Conservation (phyloP, 1,140 invertebrate species). For the Cataglyphis hispanica region DNA sequence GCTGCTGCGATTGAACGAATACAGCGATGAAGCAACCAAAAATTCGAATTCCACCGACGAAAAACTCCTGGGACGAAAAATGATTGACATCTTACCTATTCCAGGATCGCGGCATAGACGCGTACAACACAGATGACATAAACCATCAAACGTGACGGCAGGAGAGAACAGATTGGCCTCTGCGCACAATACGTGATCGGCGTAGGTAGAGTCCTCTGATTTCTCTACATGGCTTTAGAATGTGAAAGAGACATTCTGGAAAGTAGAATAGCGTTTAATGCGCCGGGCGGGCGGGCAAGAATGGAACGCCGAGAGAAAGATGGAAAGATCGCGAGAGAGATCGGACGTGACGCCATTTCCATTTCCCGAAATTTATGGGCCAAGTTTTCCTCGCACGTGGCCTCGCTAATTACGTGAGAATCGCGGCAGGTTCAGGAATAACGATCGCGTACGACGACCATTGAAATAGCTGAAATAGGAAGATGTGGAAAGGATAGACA, state of each 20-base stretch:
- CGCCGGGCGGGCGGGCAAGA: too few species aligned
- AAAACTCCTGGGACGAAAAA: slow-evolving; percentile 69
- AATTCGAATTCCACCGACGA: slow-evolving; percentile 68
- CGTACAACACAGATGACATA: slow-evolving; percentile 78
- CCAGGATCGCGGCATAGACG: slow-evolving; percentile 48
- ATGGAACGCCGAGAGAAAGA: slow-evolving; percentile 34
- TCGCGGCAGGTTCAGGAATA: neutral
- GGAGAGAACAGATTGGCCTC: slow-evolving; percentile 77
- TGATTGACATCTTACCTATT: slow-evolving; percentile 76
- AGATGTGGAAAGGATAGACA: slow-evolving; percentile 2
- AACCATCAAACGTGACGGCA: slow-evolving; percentile 80
- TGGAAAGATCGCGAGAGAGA: slow-evolving; percentile 48
- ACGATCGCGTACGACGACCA: neutral
- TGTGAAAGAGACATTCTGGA: slow-evolving; percentile 34
- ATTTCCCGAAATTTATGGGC: slow-evolving; percentile 74
- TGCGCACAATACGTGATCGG: slow-evolving; percentile 79
- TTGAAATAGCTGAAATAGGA: slow-evolving; percentile 3
- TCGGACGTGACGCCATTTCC: slow-evolving; percentile 76
- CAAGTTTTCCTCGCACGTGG: slow-evolving; percentile 75
- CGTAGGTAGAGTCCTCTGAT: slow-evolving; percentile 70
- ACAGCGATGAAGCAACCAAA: slow-evolving; percentile 27
- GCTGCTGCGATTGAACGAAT: slow-evolving; percentile 12
- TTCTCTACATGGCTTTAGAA: slow-evolving; percentile 46
- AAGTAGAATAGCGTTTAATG: slow-evolving; percentile 45
- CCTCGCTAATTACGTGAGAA: slow-evolving; percentile 67